phyloP scores from a whole-genome alignment of 2,113 vertebrate species.

The Genyomyrus donnyi region DNA sequence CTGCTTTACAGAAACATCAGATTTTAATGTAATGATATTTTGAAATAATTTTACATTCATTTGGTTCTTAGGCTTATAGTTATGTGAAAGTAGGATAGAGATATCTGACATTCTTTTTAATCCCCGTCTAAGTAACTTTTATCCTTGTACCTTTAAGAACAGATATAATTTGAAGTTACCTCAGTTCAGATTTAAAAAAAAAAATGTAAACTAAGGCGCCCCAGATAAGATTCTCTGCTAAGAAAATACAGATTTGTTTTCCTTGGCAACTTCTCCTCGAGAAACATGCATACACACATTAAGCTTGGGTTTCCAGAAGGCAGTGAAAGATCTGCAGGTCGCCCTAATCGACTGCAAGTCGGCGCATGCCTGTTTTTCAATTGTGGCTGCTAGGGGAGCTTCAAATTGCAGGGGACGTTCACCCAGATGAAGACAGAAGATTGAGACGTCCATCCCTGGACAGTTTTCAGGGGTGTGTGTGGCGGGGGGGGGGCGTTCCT shows the following conservation, averaged over 20 bases:
- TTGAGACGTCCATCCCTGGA: neutral
- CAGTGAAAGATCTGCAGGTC: neutral
- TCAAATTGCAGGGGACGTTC: slow-evolving; percentile 1
- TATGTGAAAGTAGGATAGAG: neutral
- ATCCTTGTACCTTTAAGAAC: neutral
- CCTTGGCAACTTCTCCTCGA: neutral
- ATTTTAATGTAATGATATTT: neutral
- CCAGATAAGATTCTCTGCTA: neutral
- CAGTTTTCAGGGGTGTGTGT: neutral
- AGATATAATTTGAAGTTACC: neutral
- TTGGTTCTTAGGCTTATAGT: neutral
- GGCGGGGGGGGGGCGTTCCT: neutral
- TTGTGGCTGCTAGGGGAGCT: neutral
- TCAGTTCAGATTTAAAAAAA: neutral
- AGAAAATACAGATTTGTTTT: slow-evolving; percentile 1
- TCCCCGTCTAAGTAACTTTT: neutral
- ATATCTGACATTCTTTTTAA: neutral
- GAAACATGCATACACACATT: neutral
- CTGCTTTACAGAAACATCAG: neutral
- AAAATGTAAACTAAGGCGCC: neutral
- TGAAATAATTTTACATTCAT: neutral
- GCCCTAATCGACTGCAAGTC: neutral
- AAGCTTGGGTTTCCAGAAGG: neutral
- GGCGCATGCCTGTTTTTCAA: neutral
- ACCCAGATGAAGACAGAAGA: neutral